Evolutionary conservation across 2,888 invertebrate genomes (phyloP).

Genomic region (Gortyna flavago): DNA sequence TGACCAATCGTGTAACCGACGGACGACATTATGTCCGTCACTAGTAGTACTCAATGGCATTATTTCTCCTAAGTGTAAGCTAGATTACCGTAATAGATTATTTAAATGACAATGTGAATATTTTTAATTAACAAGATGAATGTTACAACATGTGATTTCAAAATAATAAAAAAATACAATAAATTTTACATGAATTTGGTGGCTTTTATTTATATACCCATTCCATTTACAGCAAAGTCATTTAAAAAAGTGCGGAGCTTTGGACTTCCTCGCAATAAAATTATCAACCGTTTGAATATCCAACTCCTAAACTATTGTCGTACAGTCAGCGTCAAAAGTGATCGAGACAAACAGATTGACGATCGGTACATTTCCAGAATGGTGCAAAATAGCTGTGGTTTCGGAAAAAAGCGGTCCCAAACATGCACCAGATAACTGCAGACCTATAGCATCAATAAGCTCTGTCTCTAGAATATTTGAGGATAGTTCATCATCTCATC

Average conservation of each 20-base stretch:
- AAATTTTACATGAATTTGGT: constrained; percentile 89
- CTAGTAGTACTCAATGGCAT: constrained; percentile 88
- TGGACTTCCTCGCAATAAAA: background rate
- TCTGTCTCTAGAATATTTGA: background rate
- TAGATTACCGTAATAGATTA: constrained; percentile 91
- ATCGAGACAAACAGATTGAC: background rate
- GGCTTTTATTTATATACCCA: constrained; percentile 64
- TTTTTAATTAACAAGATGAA: constrained; percentile 92
- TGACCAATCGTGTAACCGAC: constrained; percentile 88
- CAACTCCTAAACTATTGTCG: no score
- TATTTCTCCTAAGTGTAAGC: constrained; percentile 89
- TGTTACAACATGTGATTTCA: constrained; percentile 91
- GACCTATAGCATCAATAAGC: background rate
- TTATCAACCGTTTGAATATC: background rate
- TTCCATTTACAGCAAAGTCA: background rate
- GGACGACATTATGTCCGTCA: constrained; percentile 78
- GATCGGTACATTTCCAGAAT: background rate
- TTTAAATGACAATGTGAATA: constrained; percentile 92
- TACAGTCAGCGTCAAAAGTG: background rate
- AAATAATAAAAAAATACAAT: constrained; percentile 91
- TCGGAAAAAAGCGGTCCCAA: background rate
- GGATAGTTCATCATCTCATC: background rate
- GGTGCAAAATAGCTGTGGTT: background rate
- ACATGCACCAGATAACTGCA: background rate
- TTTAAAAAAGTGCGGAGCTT: background rate